Base-by-base conservation (phyloP, 2,113 vertebrate species). In the Hyla sarda region DNA sequence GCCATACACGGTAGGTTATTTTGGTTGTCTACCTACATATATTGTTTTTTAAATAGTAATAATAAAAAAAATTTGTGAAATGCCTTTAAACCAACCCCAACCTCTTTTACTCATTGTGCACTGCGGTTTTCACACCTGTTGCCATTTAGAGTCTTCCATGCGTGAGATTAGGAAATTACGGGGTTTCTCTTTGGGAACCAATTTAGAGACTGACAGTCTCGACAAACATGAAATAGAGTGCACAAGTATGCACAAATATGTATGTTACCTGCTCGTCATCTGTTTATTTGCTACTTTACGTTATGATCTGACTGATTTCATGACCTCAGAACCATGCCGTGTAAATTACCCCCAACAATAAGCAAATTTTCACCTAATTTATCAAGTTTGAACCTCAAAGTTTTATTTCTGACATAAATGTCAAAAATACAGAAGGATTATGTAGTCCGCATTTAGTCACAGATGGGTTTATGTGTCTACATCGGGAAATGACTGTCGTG, bases 1-100 rank as follows among this genome's bases (percentile, higher is more conserved):
- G 89, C 93, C 90, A 88, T 90, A 92, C 89, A 94, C 95, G 96
- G 97, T 99, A 96, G 95, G 97, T 96, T 86, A 17, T 32, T 82
- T n/a, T 11, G 50, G 21, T 80, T 80, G 52, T 60, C 23, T 34
- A 37, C 0, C 2, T 37, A 3, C 60, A 37, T 25, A 1, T 25
- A 3, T 73, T n/a, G 41, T n/a, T 45, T 4, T 13, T 41, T 41
- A 5, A 41, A 41, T 41, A 41, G 8, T 41, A 2, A 12, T 45
- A n/a, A 12, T 25, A 25, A 13, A 47, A 45, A 73, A 47, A 47
- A 47, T 2, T 32, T 32, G 28, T 6, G 25, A 34, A 23, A 32
- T 30, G 28, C 47, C 28, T 56, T 54, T 9, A 11, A 52, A 19
- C 52, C 76, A 19, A 21, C 19, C 21, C 7, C 30, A 23, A 34